Base-by-base conservation (phyloP, 2,113 vertebrate genomes). In the Platycercus adscitus region DNA sequence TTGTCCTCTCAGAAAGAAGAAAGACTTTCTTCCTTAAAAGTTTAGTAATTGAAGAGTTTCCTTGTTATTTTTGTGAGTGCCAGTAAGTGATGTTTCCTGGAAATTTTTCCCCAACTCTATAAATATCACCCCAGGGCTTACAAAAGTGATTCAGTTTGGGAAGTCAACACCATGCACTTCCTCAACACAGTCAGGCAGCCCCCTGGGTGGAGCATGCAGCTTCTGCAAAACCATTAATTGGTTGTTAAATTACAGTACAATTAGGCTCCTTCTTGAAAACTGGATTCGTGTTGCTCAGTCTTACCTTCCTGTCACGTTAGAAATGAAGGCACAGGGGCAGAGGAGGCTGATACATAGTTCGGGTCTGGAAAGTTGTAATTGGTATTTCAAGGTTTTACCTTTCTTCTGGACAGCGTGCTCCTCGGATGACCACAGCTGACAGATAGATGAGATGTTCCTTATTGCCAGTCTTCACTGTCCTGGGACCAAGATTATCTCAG, bases 31-130 rank as follows among this genome's bases (percentile, higher is more conserved):
- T 96, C 95, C 93, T 78, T 95, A 91, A 96, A 96, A 94, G 91
- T 97, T 97, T 88, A 89, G 92, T 90, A 96, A 97, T 96, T 95
- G 92, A 98, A 95, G 88, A 94, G 71, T 95, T 90, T 94, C 63
- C 92, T 91, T 97, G 94, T 97, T 98, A 98, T 98, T 98, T 98
- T 97, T 87, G 91, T 96, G 61, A 79, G 65, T 98, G 93, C 97
- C 95, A 97, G 98, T 98, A 97, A 98, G 82, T 83, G 65, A 96
- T 95, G 92, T 98, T 99, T 98, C 98, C 98, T 98, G 98, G 97
- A 98, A 98, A 98, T 98, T 98, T 98, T 97, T 97, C 96, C 97
- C 92, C 66, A 60, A 9, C 77, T 97, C 97, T 98, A 97, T 98
- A 98, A 98, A 98, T 98, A 97, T 61, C 35, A 23, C 87, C 33